Conservation (phyloP, 2,797 vertebrate species). For the Tokudaia tokunoshimensis region DNA sequence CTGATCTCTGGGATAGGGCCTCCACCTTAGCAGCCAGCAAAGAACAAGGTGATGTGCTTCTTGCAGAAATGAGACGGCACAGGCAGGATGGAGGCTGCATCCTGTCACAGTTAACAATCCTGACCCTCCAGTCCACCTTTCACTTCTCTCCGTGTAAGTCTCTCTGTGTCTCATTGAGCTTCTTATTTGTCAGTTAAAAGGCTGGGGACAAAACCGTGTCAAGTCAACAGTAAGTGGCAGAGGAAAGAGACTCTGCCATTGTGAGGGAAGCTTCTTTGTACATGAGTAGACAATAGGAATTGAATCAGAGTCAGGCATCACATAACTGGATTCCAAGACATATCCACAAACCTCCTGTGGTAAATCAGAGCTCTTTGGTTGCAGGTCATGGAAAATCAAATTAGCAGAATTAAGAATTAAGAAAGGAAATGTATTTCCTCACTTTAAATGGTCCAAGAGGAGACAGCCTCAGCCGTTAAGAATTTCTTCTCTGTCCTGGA, state of each 20-base stretch:
- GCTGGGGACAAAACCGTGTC: not conserved
- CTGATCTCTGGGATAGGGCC: not conserved
- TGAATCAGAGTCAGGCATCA: not conserved
- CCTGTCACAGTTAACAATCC: not conserved
- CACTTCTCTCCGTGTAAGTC: not conserved
- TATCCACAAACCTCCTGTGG: not conserved
- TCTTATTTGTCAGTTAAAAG: not conserved
- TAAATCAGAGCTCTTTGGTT: not conserved
- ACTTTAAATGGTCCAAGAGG: not conserved
- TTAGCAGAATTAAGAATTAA: not conserved
- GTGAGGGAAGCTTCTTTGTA: not conserved
- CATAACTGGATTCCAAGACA: accelerated
- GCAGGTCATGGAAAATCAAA: not conserved
- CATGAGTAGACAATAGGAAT: not conserved
- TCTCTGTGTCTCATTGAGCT: not conserved
- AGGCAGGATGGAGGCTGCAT: not conserved
- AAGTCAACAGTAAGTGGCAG: not conserved
- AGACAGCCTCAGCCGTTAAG: not conserved
- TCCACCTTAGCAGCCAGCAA: not conserved
- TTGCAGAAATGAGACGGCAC: not conserved
- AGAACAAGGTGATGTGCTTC: not conserved
- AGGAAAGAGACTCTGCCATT: not conserved
- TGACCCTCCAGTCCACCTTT: accelerated
- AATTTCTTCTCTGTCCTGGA: not conserved
- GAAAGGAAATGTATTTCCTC: not conserved